Evolutionary conservation across 2,113 vertebrate species (phyloP).

Genomic region (Ciconia boyciana): DNA sequence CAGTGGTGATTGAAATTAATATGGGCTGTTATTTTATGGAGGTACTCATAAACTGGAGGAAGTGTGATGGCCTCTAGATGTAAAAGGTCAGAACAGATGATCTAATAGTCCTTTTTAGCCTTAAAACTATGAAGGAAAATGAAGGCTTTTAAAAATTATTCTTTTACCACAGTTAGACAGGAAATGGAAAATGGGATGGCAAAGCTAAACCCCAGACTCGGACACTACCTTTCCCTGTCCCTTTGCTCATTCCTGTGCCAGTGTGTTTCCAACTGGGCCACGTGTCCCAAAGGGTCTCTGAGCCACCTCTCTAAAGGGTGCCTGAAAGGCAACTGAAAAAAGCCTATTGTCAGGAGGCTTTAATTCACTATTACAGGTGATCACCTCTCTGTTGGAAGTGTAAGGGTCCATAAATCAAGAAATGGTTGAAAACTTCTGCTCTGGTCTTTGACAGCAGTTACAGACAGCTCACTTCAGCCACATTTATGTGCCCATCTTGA

Average conservation of each 20-base stretch:
- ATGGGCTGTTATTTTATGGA: constrained; percentile 40
- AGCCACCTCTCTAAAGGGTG: neutral
- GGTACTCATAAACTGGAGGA: constrained; percentile 30
- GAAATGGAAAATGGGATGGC: neutral
- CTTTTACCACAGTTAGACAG: neutral
- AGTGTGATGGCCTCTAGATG: constrained; percentile 23
- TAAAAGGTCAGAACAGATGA: constrained; percentile 45
- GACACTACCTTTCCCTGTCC: neutral
- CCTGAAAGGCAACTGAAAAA: neutral
- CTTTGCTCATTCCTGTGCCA: neutral
- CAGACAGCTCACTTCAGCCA: neutral
- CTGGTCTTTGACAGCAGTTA: neutral
- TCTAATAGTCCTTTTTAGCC: constrained; percentile 25
- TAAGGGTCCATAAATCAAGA: constrained; percentile 2
- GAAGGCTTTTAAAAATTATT: constrained; percentile 5
- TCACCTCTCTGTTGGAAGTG: neutral
- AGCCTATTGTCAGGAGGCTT: neutral
- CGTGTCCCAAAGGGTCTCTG: neutral
- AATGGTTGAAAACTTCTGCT: constrained; percentile 2
- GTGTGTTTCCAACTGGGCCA: neutral
- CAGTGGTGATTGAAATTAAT: constrained; percentile 41
- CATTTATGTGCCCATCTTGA: neutral
- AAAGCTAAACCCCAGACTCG: neutral
- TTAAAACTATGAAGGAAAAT: constrained; percentile 26
- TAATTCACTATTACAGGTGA: constrained; percentile 1